phyloP scores from a whole-genome alignment of 2,113 vertebrate species.

The Thymallus thymallus region DNA sequence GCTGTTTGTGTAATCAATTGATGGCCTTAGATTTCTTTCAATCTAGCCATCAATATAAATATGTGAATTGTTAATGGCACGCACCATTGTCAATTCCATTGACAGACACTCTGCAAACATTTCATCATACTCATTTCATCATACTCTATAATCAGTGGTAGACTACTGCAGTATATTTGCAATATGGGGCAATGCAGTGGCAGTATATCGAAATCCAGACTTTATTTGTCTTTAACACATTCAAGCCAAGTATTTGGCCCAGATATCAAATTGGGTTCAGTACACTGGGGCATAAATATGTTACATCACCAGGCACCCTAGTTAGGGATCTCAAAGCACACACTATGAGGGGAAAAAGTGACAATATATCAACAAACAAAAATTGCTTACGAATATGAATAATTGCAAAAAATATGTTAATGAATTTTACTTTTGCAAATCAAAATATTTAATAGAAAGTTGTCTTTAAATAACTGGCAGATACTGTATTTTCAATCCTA shows the following conservation, averaged over 20 bases:
- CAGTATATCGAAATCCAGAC: background rate
- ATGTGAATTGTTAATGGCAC: background rate
- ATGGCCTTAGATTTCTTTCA: background rate
- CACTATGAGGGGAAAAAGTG: too few relatives aligned
- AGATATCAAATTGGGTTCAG: background rate
- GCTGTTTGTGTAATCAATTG: too few relatives aligned
- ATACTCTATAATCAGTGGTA: background rate
- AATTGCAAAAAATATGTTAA: too few relatives aligned
- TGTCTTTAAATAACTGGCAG: too few relatives aligned
- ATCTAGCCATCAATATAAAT: background rate
- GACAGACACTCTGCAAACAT: background rate
- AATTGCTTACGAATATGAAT: too few relatives aligned
- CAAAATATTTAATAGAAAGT: too few relatives aligned
- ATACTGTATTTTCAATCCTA: too few relatives aligned
- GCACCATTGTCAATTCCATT: background rate
- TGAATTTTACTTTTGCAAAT: too few relatives aligned
- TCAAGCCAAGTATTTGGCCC: conserved; percentile 4
- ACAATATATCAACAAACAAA: too few relatives aligned
- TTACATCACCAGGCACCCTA: conserved; percentile 1
- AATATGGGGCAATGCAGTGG: conserved; percentile 1
- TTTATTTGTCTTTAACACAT: background rate
- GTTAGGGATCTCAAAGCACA: background rate
- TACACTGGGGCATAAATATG: background rate
- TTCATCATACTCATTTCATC: background rate
- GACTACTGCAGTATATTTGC: background rate